Percentiles rank a stretch among this genome's conserved stretches.
Evolutionary conservation across 35 echinoderm and acorn worm genomes (phyloP).

Genomic region (Heliocidaris erythrogramma): DNA sequence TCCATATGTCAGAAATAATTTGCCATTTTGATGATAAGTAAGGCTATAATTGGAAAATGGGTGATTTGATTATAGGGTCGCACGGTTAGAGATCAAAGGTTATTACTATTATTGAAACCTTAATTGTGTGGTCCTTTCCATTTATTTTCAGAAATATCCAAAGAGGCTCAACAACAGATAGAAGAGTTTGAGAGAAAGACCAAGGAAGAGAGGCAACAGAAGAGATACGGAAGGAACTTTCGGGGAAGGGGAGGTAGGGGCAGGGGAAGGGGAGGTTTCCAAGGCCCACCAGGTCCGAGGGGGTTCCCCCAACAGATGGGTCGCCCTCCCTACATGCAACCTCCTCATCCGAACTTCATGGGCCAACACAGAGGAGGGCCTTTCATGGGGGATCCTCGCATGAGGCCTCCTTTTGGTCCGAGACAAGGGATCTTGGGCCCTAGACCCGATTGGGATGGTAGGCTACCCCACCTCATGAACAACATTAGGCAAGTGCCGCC

Average conservation of each 20-base stretch:
- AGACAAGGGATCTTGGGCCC: background rate
- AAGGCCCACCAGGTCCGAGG: background rate
- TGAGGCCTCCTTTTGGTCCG: slow-evolving; percentile 30
- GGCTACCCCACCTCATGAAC: background rate
- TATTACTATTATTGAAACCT: background rate
- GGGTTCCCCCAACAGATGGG: background rate
- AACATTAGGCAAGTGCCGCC: background rate
- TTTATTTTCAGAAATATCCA: background rate
- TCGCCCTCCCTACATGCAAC: slow-evolving; percentile 7
- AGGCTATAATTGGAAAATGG: too few species aligned
- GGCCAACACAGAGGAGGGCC: background rate
- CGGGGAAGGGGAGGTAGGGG: background rate
- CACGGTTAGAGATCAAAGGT: too few species aligned
- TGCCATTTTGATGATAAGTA: too few species aligned
- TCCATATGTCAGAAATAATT: too few species aligned
- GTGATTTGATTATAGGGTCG: too few species aligned
- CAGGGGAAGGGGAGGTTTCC: slow-evolving; percentile 27
- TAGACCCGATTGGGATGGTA: background rate
- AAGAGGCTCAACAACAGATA: slow-evolving; percentile 13
- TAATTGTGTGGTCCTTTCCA: background rate
- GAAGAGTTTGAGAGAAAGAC: slow-evolving; percentile 32
- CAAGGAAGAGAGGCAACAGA: background rate
- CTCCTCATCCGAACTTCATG: background rate
- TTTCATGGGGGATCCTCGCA: background rate
- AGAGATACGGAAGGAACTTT: background rate